Conservation (phyloP, 2,113 vertebrate genomes). For the Poicephalus gulielmi region DNA sequence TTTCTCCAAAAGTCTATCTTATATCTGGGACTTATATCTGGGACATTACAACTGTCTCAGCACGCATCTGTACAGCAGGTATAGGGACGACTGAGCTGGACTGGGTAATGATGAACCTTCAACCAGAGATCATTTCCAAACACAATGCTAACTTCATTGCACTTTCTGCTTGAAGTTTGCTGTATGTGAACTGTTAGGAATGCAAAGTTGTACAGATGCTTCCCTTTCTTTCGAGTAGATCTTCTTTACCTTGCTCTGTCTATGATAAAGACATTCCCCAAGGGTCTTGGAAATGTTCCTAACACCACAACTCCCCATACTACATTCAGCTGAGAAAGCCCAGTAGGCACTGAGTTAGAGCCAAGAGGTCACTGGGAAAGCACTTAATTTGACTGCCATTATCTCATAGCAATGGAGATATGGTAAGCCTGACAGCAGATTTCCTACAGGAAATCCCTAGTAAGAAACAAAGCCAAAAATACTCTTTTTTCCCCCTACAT, state of each 20-base stretch:
- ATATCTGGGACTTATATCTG: neutral
- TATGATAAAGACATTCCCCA: neutral
- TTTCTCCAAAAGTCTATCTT: neutral
- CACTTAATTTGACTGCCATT: neutral
- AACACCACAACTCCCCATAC: neutral
- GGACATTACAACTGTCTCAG: neutral
- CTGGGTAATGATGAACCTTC: neutral
- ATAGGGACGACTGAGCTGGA: neutral
- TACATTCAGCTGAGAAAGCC: neutral
- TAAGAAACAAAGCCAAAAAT: neutral
- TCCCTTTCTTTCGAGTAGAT: neutral
- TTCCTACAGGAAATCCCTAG: neutral
- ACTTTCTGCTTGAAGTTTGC: neutral
- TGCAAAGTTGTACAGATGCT: neutral
- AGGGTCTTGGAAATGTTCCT: neutral
- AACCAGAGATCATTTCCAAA: neutral
- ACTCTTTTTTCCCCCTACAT: neutral
- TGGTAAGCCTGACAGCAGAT: neutral
- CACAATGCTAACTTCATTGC: neutral
- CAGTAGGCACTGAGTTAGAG: neutral
- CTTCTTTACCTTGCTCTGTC: neutral
- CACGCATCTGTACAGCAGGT: rapidly evolving
- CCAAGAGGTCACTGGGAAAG: neutral
- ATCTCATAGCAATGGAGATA: neutral
- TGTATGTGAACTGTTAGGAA: neutral